phyloP scores from a whole-genome alignment of 2,113 vertebrate species.

The Megalops atlanticus region DNA sequence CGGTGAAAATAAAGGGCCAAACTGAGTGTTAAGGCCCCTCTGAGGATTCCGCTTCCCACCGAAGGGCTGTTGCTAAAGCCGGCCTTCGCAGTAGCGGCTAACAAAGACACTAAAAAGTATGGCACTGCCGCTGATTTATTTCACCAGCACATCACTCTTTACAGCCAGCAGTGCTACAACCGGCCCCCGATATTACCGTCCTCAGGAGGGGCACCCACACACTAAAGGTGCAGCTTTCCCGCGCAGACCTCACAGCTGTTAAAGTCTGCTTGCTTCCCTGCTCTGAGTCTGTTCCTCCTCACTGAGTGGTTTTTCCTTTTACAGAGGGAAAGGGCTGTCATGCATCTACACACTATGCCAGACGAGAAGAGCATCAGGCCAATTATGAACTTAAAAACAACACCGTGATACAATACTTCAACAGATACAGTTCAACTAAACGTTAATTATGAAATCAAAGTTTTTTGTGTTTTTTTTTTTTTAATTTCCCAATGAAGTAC shows the following conservation, averaged over 20 bases:
- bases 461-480: no score
- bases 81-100: neutral
- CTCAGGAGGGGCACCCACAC: conserved; percentile 65
- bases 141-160: conserved; percentile 64
- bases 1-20: neutral
- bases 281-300: conserved; percentile 30
- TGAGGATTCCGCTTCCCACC: neutral
- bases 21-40: neutral
- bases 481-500: no score
- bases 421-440: neutral
- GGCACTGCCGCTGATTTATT: conserved; percentile 60
- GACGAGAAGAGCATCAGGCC: no score
- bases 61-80: neutral
- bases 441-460: neutral
- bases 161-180: conserved; percentile 58
- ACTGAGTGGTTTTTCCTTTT: neutral
- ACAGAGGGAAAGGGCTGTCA: neutral
- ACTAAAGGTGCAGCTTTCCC: conserved; percentile 45
- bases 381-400: neutral
- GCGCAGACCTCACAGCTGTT: conserved; percentile 56
- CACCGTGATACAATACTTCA: neutral
- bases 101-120: neutral
- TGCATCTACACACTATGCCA: neutral
- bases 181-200: conserved; percentile 64
- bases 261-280: conserved; percentile 9